Evolutionary conservation across 2,888 invertebrate species (phyloP), one percentile per base, ranked within the genome.

Genomic region (Nomada ruficornis): DNA sequence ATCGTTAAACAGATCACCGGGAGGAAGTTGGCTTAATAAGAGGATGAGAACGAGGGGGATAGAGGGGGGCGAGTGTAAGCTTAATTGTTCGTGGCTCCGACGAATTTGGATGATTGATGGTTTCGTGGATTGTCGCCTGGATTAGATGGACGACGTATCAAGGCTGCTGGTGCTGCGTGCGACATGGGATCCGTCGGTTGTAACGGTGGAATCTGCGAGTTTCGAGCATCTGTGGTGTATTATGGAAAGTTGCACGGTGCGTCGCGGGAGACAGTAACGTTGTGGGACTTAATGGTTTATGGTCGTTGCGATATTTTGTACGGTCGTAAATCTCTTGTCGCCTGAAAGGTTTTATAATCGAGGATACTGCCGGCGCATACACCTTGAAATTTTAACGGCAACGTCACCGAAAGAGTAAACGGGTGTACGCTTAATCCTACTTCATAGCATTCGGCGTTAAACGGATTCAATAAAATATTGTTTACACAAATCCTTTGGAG

Each of bases 71-170:
- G 3, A 42, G 44, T 11, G 54, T 2, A 18, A 65, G 78, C 68
- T 77, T 80, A 65, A 80, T 77, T 71, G 80, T 29, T 65, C 2
- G 65, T 26, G 80, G 55, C 71, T 71, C 47, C 44, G 71, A 71
- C 50, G 80, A 77, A 67, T 77, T 80, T 64, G 65, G 50, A 65
- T 77, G 80, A 80, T 80, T 77, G 71, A 80, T 74, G 80, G 70
- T 47, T 55, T 47, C 79, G 65, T 55, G 69, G 65, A 74, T 47
- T 59, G 73, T 67, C 65, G 20, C 73, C 57, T 23, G 73, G 70
- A 77, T 70, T 70, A 80, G 80, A 70, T 50, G 79, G 77, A 65
- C 65, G 70, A 54, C 29, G 60, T 62, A 65, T 71, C 80, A 80
- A 80, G 80, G 80, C 80, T 71, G 55, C 26, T 7, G 50, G 44